Percentiles rank a stretch among this genome's conserved stretches.
phyloP scores from a whole-genome alignment of 2,888 invertebrate species.

The Pecten maximus region DNA sequence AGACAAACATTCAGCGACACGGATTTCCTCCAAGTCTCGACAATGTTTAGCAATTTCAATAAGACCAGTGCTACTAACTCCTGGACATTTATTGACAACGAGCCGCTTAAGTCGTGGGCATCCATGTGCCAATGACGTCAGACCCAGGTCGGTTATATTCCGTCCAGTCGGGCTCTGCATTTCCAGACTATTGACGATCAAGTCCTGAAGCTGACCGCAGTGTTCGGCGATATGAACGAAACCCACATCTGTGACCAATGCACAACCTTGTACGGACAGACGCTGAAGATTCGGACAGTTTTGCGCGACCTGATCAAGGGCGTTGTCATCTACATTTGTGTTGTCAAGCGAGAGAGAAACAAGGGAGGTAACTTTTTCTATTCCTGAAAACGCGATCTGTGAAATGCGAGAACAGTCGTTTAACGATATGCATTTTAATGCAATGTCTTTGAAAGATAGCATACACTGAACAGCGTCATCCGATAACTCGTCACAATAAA shows the following conservation, averaged over 20 bases:
- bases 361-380: background rate
- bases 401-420: background rate
- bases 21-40: background rate
- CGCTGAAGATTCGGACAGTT: constrained; percentile 16
- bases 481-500: background rate
- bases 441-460: constrained; percentile 6
- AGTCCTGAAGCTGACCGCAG: constrained; percentile 23
- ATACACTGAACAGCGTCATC: background rate
- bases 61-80: constrained; percentile 37
- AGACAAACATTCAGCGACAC: constrained; percentile 40
- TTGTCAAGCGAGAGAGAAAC: background rate
- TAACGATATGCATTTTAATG: background rate
- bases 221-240: constrained; percentile 37
- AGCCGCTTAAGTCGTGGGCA: constrained; percentile 37
- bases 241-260: constrained; percentile 40
- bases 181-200: constrained; percentile 22
- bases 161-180: background rate
- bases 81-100: constrained; percentile 40
- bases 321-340: constrained; percentile 36
- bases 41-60: constrained; percentile 41
- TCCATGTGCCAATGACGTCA: constrained; percentile 36
- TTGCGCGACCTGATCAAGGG: constrained; percentile 10
- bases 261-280: constrained; percentile 33
- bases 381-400: constrained; percentile 3
- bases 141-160: constrained; percentile 46